Conservation (phyloP, 2,888 invertebrate genomes). For the Physocephala rufipes region DNA sequence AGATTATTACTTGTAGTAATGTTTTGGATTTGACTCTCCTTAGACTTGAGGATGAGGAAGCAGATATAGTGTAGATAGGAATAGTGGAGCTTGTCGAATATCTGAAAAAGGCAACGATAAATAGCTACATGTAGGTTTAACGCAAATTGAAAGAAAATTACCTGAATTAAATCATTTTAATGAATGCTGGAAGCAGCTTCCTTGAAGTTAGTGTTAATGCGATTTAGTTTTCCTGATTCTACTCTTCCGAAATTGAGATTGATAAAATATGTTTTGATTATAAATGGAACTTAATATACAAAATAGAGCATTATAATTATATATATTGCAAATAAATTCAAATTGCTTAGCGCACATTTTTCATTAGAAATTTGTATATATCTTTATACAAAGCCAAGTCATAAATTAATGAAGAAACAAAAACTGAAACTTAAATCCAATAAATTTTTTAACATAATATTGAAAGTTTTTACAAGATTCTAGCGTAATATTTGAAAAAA, state of each 20-base stretch:
- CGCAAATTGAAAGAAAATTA: background rate
- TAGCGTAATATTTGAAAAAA: background rate
- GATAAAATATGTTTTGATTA: background rate
- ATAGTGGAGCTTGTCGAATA: constrained; percentile 17
- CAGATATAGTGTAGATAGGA: background rate
- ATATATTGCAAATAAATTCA: constrained; percentile 25
- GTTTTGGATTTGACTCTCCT: background rate
- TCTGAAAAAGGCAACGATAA: constrained; percentile 14
- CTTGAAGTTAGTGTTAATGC: background rate
- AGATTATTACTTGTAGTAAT: constrained; percentile 27
- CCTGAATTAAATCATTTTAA: constrained; percentile 9
- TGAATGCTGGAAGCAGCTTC: constrained; percentile 10
- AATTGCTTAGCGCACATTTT: constrained; percentile 7
- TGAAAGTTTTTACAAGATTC: constrained; percentile 14
- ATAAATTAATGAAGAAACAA: background rate
- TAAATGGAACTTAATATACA: too few species aligned
- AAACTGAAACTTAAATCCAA: constrained; percentile 29
- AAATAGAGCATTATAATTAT: background rate
- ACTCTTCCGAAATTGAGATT: background rate
- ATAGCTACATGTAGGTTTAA: background rate
- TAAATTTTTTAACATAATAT: constrained; percentile 36
- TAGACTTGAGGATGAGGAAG: constrained; percentile 3
- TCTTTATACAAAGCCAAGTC: constrained; percentile 7
- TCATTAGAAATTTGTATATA: constrained; percentile 1
- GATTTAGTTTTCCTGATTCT: background rate